These are phyloP conservation scores for Mesitornis unicolor DNA, from an alignment of 2,113 vertebrate species.

Conservation along the genomic window DNA sequence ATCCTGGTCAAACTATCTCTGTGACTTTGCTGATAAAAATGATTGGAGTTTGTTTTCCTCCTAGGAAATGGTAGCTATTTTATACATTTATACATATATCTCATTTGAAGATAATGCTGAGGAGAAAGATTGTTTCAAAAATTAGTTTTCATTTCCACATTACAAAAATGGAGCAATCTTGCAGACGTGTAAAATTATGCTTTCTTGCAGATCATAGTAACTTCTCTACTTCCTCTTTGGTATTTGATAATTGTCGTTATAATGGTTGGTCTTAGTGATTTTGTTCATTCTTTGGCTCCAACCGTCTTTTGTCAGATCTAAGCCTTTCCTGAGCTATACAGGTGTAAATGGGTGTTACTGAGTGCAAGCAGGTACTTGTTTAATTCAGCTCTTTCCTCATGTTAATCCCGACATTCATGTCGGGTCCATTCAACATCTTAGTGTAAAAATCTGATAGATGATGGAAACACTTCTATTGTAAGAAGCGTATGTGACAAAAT, in stretches of 20 bases:
- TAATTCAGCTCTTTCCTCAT: conserved; percentile 18
- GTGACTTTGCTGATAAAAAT: neutral
- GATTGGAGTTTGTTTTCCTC: neutral
- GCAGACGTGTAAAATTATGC: neutral
- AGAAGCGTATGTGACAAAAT: conserved; percentile 37
- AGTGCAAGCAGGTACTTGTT: conserved; percentile 50
- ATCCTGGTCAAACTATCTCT: neutral
- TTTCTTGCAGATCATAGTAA: neutral
- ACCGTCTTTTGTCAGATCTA: conserved; percentile 15
- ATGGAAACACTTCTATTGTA: conserved; percentile 18
- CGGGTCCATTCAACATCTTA: neutral
- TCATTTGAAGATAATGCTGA: neutral
- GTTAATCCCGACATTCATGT: conserved; percentile 50
- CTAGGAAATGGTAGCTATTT: neutral
- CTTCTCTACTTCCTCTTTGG: neutral
- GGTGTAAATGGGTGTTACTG: conserved; percentile 13
- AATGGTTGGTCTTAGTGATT: neutral
- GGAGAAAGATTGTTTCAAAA: neutral
- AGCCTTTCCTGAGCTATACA: neutral
- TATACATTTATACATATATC: too few species aligned
- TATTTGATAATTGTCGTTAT: neutral
- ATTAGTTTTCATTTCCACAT: neutral
- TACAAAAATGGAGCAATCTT: neutral
- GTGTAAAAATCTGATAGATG: conserved; percentile 2
- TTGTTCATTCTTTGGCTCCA: conserved; percentile 10